Percentiles rank a stretch among this genome's conserved stretches.
Evolutionary conservation across 2,888 invertebrate genomes (phyloP).

Genomic region (Patella depressa): DNA sequence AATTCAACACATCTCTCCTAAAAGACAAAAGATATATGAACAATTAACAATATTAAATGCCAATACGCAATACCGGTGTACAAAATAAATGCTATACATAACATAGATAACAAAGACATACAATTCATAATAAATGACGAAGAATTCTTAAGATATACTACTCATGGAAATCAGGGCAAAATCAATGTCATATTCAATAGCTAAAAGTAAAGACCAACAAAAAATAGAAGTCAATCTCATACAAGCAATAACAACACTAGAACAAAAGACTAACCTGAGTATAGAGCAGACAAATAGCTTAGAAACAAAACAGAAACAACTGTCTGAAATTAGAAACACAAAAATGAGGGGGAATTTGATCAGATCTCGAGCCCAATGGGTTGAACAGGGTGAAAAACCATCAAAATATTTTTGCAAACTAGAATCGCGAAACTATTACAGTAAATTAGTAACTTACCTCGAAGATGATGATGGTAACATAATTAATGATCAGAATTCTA

Average conservation of each 20-base stretch:
- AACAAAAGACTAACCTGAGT: neutral
- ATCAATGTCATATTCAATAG: conserved; percentile 16
- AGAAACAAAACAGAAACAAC: conserved; percentile 9
- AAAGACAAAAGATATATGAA: conserved; percentile 16
- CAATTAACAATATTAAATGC: conserved; percentile 12
- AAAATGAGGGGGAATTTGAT: conserved; percentile 16
- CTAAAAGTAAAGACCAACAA: neutral
- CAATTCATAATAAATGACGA: conserved; percentile 24
- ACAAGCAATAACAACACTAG: neutral
- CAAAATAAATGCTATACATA: conserved; percentile 14
- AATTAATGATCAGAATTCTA: neutral
- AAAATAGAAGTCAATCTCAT: neutral
- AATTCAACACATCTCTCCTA: conserved; percentile 26
- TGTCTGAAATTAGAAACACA: neutral
- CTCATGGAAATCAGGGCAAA: conserved; percentile 7
- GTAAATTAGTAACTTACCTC: conserved; percentile 13
- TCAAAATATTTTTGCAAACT: conserved; percentile 28
- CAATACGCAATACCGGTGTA: conserved; percentile 23
- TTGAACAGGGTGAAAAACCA: conserved; percentile 25
- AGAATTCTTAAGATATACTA: conserved; percentile 23
- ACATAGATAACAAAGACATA: conserved; percentile 14
- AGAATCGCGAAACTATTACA: conserved; percentile 14
- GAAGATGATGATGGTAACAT: conserved; percentile 8
- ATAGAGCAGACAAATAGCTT: neutral
- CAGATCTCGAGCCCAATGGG: conserved; percentile 13